These are phyloP conservation scores for Epicampocera succincta DNA, from an alignment of 2,888 invertebrate species.

Conservation along the genomic window DNA sequence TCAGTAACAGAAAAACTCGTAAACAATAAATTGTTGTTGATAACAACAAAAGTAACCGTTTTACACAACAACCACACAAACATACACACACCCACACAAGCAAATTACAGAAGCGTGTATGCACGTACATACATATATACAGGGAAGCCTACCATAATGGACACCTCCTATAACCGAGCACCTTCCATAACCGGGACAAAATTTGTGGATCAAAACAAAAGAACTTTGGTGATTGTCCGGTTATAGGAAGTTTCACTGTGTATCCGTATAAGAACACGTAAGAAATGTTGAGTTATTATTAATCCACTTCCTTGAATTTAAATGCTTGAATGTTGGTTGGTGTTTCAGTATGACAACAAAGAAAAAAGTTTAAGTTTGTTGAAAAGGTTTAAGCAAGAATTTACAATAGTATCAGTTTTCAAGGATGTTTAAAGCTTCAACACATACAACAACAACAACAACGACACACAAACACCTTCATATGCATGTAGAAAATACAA, in stretches of 20 bases:
- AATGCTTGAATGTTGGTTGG: not conserved
- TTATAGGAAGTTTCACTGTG: too few species aligned
- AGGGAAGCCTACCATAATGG: too few species aligned
- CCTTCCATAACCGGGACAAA: too few species aligned
- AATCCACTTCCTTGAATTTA: conserved; percentile 24
- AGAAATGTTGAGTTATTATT: conserved; percentile 24
- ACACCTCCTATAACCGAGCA: too few species aligned
- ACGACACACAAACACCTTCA: not conserved
- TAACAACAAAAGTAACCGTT: conserved; percentile 20
- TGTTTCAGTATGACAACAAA: not conserved
- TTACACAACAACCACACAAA: conserved; percentile 13
- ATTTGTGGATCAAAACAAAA: too few species aligned
- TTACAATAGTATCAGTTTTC: conserved; percentile 39
- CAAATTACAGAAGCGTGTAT: conserved; percentile 25
- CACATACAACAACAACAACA: not conserved
- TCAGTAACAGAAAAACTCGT: conserved; percentile 58
- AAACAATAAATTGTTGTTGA: conserved; percentile 54
- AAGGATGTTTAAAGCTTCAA: conserved; percentile 48
- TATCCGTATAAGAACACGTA: too few species aligned
- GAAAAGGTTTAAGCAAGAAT: not conserved
- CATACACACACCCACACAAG: too few species aligned
- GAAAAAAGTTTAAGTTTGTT: conserved; percentile 7
- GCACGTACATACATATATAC: not conserved
- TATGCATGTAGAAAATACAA: too few species aligned
- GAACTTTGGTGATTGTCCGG: too few species aligned